These are phyloP conservation scores for Pygathrix nemaeus DNA, from an alignment of 2,113 vertebrate species.

Conservation along the genomic window DNA sequence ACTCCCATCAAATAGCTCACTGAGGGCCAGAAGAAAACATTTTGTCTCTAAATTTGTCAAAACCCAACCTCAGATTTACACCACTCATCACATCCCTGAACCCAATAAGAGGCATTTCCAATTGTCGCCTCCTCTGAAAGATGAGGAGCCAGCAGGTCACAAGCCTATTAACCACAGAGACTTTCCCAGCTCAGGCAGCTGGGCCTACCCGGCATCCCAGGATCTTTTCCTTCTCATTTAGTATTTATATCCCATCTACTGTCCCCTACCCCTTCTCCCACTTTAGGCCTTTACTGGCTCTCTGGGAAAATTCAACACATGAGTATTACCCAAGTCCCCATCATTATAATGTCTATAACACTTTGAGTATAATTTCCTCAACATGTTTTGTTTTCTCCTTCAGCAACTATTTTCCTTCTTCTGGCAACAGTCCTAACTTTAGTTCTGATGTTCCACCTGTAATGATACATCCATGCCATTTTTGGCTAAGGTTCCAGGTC, in stretches of 20 bases:
- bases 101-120: not conserved
- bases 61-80: not conserved
- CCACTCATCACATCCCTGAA: not conserved
- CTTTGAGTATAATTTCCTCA: not conserved
- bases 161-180: not conserved
- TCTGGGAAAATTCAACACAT: conserved; percentile 17
- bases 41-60: not conserved
- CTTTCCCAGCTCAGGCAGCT: not conserved
- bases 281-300: not conserved
- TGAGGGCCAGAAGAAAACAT: not conserved
- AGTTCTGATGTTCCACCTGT: not conserved
- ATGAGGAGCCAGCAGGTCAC: not conserved
- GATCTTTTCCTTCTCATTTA: not conserved
- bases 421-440: not conserved
- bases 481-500: not conserved
- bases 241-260: not conserved
- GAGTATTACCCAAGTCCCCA: not conserved
- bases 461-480: not conserved
- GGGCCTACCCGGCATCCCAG: not conserved
- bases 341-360: not conserved
- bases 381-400: not conserved
- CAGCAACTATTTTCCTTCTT: not conserved
- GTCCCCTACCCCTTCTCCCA: not conserved
- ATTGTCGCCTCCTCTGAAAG: not conserved
- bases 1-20: not conserved